Evolutionary conservation across 2,888 invertebrate genomes (phyloP), one percentile per base, ranked within the genome.

Genomic region (Mycalesis mineus): DNA sequence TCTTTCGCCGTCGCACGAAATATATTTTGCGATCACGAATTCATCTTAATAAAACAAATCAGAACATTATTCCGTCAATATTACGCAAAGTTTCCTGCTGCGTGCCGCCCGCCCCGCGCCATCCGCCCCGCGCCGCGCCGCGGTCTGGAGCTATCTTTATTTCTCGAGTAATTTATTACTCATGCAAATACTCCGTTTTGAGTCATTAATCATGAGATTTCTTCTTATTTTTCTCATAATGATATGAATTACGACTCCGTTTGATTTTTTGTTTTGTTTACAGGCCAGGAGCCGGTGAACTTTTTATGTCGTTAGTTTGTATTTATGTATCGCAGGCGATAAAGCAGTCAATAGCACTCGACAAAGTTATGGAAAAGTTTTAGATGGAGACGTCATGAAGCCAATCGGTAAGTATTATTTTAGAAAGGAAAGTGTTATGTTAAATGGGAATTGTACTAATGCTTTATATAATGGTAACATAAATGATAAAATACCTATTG

Each of bases 181-280:
- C 57, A 58, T 61, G 54, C 58, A 58, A 54, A 58, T 61, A 61
- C 31, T 50, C 55, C 55, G 54, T 55, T 52, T 51, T 39, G 61
- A 57, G 31, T 55, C 55, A 55, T 61, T 55, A 55, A 61, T 61
- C 61, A 58, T 29, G 37, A 39, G 41, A 55, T 53, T 40, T 55
- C 55, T 47, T 44, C 42, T 39, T 41, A 31, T 55, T 48, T 55
- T 48, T 29, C 53, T 44, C 52, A 39, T 33, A 40, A 31, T 39
- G 44, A 33, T 50, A 56, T 56, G 29, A 56, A 56, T 37, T 56
- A 56, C 36, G 57, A 40, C 15, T 41, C 36, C 22, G 45, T 53
- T 57, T 47, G 47, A 47, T 57, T 53, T 51, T 57, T 47, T 53
- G 36, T 48, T 53, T 45, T 52, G 57, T 9, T 13, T 15, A 11